Evolutionary conservation across 2,888 invertebrate genomes (phyloP), one percentile per base, ranked within the genome.

Genomic region (Muschampia plurimacula): DNA sequence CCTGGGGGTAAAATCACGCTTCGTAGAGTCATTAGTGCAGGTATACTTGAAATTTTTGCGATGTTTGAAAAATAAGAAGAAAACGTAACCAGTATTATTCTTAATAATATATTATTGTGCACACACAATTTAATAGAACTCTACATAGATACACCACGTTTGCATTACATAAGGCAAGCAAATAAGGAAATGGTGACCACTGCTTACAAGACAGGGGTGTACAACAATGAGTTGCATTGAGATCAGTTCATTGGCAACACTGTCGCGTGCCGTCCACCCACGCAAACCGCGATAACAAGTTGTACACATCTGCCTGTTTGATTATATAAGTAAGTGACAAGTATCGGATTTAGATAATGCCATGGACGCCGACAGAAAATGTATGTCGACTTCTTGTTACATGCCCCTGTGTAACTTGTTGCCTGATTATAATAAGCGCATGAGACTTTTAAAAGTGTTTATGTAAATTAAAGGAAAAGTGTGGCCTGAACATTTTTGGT

Each of bases 261-360:
- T 82, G 86, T 83, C 83, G 79, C 83, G 81, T 81, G 83, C 82
- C 79, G 82, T 85, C 89, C 91, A 89, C 89, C 93, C 92, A 91
- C 92, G 92, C 91, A 91, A 88, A 80, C 71, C 79, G 77, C 82
- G 93, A 93, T 93, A 93, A 92, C 92, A 92, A 92, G 91, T 91
- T 89, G 85, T 86, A 86, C 78, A 90, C 93, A 93, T 92, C 93
- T 93, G 93, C 92, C 90, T 84, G 79, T 87, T 84, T 83, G 89
- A 89, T 74, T 72, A 74, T 89, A 87, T 85, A 81, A 68, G 84
- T 85, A 85, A 80, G 82, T 84, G 83, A 81, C 83, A 82, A 82
- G 83, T 84, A 82, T 80, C 74, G 64, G 74, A 69, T 69, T 68
- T 68, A 67, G 73, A 74, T 77, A 75, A 74, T 69, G 46, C 69